Conservation (phyloP, 1,140 invertebrate species). For the Nylanderia fulva region DNA sequence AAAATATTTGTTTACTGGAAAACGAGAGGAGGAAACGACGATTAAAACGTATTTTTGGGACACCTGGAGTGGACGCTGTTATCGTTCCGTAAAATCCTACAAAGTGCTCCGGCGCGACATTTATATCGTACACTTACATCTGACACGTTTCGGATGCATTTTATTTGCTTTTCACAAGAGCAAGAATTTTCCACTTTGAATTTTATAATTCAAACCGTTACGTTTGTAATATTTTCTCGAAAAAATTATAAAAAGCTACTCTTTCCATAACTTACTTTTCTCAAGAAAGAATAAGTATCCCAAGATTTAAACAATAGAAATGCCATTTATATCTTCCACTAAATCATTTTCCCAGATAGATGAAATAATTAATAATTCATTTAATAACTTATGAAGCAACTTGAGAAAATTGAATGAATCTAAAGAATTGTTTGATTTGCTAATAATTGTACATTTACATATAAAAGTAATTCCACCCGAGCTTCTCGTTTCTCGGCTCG, state of each 20-base stretch:
- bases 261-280: not conserved
- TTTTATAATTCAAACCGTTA: no score
- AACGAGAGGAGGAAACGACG: not conserved
- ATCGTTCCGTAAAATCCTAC: not conserved
- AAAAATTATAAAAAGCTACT: no score
- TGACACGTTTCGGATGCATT: not conserved
- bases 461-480: not conserved
- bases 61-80: no score
- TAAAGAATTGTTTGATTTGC: not conserved
- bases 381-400: no score
- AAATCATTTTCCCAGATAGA: not conserved
- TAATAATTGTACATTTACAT: not conserved
- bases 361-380: not conserved
- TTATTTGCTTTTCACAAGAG: not conserved
- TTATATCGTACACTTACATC: slow-evolving; percentile 10
- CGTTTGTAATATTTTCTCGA: no score
- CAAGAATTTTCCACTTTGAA: no score
- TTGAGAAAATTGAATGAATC: not conserved
- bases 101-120: not conserved
- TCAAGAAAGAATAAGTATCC: not conserved
- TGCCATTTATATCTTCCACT: not conserved
- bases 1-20: no score
- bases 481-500: not conserved
- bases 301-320: not conserved
- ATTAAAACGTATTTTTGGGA: slow-evolving; percentile 1